Base-by-base conservation (phyloP, 2,797 vertebrate genomes). In the Hydrophis major region DNA sequence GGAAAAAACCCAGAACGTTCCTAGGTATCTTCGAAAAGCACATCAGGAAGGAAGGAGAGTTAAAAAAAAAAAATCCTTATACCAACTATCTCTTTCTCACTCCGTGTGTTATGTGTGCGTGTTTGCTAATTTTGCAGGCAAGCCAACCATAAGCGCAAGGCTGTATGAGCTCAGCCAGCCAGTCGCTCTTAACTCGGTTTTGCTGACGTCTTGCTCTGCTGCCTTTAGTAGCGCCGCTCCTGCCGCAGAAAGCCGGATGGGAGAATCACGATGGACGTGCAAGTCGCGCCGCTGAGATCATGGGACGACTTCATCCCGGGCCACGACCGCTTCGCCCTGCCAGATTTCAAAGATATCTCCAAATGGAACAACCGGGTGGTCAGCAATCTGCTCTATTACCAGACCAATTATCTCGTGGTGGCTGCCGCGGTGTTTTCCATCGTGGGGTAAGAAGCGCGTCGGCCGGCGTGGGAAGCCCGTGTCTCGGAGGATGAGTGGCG, bases 311-410 rank as follows among this genome's bases (percentile, higher is more conserved):
- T 99, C 96, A 98, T 98, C 53, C 99, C 99, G 0, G 98, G 98
- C 0, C 96, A 97, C 1, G 98, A 99, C 0, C 98, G 99, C 42
- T 99, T 99, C 89, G 97, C 98, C 1, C 97, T 98, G 87, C 99
- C 99, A 0, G 99, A 99, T 86, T 74, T 97, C 53, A 97, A 96
- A 93, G 98, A 99, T 93, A 95, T 99, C 93, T 96, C 97, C 1
- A 99, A 97, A 97, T 99, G 99, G 99, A 99, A 99, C 98, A 99
- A 99, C 97, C 97, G 99, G 55, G 98, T 99, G 28, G 97, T 99
- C 96, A 99, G 97, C 98, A 99, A 99, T 96, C 96, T 99, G 96
- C 98, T 99, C 12, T 99, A 99, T 91, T 99, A 99, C 94, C 99
- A 99, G 96, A 99, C 98, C 27, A 99, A 99, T 95, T 99, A 99